Conservation (phyloP, 2,888 invertebrate species). For the Lasioglossum vierecki region DNA sequence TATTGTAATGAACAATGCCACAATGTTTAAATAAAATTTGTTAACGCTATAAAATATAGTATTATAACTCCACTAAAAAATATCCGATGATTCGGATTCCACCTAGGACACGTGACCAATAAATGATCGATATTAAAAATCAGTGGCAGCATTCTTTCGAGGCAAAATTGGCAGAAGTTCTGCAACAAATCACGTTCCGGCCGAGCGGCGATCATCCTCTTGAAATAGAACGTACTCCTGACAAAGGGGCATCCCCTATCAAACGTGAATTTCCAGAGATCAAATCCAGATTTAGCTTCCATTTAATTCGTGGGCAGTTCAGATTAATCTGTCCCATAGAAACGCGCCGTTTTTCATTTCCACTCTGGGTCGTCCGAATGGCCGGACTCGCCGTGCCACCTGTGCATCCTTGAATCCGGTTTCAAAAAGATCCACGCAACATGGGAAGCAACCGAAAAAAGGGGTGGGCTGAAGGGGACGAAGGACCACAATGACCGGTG, state of each 20-base stretch:
- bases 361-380: slow-evolving; percentile 33
- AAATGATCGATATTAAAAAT: background rate
- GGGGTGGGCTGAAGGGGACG: slow-evolving; percentile 43
- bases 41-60: too few species aligned
- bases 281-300: slow-evolving; percentile 23
- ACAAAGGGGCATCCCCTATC: slow-evolving; percentile 20
- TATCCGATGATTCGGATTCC: background rate
- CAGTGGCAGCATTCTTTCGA: background rate
- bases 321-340: slow-evolving; percentile 53
- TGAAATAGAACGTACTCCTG: background rate
- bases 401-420: slow-evolving; percentile 78
- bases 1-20: too few species aligned
- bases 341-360: slow-evolving; percentile 46
- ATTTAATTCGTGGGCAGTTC: slow-evolving; percentile 44
- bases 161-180: background rate
- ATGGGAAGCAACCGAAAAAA: slow-evolving; percentile 58
- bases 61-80: background rate
- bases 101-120: background rate
- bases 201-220: background rate
- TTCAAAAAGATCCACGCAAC: slow-evolving; percentile 75
- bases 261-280: slow-evolving; percentile 16
- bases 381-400: slow-evolving; percentile 74
- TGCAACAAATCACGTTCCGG: background rate
- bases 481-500: slow-evolving; percentile 77
- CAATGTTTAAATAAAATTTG: too few species aligned